These are phyloP conservation scores for Gambusia affinis DNA, from an alignment of 2,113 vertebrate species.

Conservation along the genomic window DNA sequence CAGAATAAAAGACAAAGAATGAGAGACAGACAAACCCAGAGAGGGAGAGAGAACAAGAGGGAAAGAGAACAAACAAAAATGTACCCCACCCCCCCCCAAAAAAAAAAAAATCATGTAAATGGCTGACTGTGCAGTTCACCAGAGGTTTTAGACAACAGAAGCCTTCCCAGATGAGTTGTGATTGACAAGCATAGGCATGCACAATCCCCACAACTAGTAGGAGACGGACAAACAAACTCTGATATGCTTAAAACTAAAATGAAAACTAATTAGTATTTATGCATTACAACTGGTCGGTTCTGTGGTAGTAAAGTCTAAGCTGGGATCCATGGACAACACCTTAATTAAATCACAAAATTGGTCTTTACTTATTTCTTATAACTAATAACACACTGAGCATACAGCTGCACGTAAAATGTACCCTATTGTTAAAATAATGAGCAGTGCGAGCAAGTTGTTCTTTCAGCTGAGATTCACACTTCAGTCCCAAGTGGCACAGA, in stretches of 20 bases:
- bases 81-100: not conserved
- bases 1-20: constrained; percentile 45
- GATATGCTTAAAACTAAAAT: not conserved
- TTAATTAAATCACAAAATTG: not conserved
- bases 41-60: constrained; percentile 28
- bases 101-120: constrained; percentile 36
- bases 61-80: constrained; percentile 29
- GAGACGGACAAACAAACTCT: not conserved
- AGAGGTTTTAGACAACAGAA: constrained; percentile 24
- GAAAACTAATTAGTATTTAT: not conserved
- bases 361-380: constrained; percentile 2
- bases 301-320: not conserved
- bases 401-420: constrained; percentile 8
- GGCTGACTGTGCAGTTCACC: constrained; percentile 35
- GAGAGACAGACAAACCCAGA: constrained; percentile 28
- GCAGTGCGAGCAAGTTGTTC: too few relatives aligned
- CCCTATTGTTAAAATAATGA: not conserved
- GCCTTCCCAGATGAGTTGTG: constrained; percentile 32
- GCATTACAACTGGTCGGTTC: not conserved
- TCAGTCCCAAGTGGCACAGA: too few relatives aligned
- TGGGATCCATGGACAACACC: not conserved
- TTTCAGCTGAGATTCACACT: too few relatives aligned
- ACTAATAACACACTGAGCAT: not conserved
- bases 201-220: not conserved
- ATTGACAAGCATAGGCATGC: constrained; percentile 25